These are phyloP conservation scores for Porites australiensis DNA, from an alignment of 64 coral and sea anemone species.

Conservation along the genomic window DNA sequence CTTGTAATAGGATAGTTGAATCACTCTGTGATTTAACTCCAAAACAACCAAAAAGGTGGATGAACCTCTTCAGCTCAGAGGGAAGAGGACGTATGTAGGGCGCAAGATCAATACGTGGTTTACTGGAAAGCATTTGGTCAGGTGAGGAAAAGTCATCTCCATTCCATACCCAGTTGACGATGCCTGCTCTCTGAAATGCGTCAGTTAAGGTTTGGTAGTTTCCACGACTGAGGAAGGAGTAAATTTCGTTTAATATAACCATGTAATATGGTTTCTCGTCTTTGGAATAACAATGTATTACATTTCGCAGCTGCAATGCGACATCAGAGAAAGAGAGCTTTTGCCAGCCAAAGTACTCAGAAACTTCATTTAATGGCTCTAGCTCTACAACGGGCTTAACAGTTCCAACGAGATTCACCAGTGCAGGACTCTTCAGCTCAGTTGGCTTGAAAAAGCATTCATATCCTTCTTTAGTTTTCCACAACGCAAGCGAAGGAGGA, in stretches of 20 bases:
- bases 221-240: slow-evolving; percentile 34
- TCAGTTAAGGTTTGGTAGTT: neutral
- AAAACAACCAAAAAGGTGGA: slow-evolving; percentile 13
- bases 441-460: slow-evolving; percentile 2
- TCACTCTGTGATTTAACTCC: slow-evolving; percentile 61
- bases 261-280: slow-evolving; percentile 56
- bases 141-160: slow-evolving; percentile 83
- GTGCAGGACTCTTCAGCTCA: slow-evolving; percentile 31
- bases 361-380: slow-evolving; percentile 4
- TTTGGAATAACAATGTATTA: slow-evolving; percentile 32
- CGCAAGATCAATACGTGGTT: slow-evolving; percentile 66
- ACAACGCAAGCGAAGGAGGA: slow-evolving; percentile 34
- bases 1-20: slow-evolving; percentile 39
- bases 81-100: slow-evolving; percentile 71
- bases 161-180: slow-evolving; percentile 77
- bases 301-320: slow-evolving; percentile 48
- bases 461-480: neutral
- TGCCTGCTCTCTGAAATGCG: slow-evolving; percentile 7
- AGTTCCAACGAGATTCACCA: slow-evolving; percentile 68
- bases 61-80: slow-evolving; percentile 19
- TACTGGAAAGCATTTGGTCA: slow-evolving; percentile 15
- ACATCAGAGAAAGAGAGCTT: slow-evolving; percentile 48
- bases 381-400: slow-evolving; percentile 48
- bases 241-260: slow-evolving; percentile 66
- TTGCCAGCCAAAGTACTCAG: slow-evolving; percentile 67